phyloP scores from a whole-genome alignment of 2,113 vertebrate genomes.

The Melanerpes formicivorus region DNA sequence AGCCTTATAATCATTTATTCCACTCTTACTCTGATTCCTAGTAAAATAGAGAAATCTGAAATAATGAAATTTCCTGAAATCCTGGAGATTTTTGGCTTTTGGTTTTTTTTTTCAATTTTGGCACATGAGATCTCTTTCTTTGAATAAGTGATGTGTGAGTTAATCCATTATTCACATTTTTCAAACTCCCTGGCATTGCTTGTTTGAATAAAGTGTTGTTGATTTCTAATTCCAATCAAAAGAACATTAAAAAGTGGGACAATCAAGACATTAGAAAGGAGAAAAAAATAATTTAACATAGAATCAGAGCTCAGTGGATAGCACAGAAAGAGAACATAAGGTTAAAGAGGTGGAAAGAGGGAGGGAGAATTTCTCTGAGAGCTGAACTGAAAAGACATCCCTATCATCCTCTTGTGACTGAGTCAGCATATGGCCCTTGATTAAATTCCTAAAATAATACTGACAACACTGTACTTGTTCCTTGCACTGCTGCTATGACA shows the following conservation, averaged over 20 bases:
- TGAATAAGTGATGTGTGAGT: background rate
- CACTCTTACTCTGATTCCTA: background rate
- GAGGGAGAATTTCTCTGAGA: background rate
- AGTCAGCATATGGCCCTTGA: slow-evolving; percentile 34
- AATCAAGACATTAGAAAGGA: background rate
- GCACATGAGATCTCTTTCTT: background rate
- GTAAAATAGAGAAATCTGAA: background rate
- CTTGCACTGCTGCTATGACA: background rate
- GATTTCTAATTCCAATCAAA: background rate
- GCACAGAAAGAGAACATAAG: background rate
- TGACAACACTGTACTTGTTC: slow-evolving; percentile 22
- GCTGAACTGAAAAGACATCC: background rate
- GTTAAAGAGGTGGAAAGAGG: background rate
- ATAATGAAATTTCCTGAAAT: background rate
- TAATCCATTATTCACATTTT: background rate
- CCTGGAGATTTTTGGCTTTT: no score
- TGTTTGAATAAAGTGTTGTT: background rate
- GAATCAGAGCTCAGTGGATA: background rate
- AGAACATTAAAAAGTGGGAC: background rate
- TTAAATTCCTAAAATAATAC: slow-evolving; percentile 57
- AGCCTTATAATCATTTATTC: background rate
- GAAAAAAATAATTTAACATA: background rate
- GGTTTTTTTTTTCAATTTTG: background rate
- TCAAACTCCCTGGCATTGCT: background rate
- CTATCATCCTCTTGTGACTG: slow-evolving; percentile 3